phyloP scores from a whole-genome alignment of 2,888 invertebrate genomes.

The Imbricaverruca yamaguchii region DNA sequence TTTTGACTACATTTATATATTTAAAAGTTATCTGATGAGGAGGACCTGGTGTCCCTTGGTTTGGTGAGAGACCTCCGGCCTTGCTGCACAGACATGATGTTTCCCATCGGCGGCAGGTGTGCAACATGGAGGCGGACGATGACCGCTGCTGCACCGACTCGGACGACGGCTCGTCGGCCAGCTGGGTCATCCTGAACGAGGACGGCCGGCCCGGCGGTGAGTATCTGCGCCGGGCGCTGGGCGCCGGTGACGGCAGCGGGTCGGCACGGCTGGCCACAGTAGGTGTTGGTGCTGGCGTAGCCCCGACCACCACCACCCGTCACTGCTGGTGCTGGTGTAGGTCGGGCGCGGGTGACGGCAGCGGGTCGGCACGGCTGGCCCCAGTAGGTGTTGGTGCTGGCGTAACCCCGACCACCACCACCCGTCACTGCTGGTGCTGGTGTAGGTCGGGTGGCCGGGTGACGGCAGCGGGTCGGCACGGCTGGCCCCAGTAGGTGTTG shows the following conservation, averaged over 20 bases:
- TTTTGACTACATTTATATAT: neutral
- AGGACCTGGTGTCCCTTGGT: neutral
- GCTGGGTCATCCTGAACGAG: slow-evolving; percentile 1
- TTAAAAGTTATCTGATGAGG: neutral
- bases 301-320: no score
- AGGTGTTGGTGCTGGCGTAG: no score
- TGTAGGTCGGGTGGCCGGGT: neutral
- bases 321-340: neutral
- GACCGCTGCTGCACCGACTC: neutral
- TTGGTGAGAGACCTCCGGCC: neutral
- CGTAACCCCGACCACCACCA: no score
- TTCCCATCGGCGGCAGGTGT: neutral
- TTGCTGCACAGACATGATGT: neutral
- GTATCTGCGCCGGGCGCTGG: neutral
- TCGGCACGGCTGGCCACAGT: no score
- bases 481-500: no score
- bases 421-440: neutral
- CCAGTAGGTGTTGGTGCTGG: no score
- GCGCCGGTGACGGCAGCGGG: neutral
- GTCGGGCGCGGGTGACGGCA: neutral
- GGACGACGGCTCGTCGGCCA: neutral
- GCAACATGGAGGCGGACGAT: neutral
- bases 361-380: no score
- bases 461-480: no score
- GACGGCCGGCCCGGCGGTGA: neutral